Evolutionary conservation across 1,140 invertebrate species (phyloP).

Genomic region (Ceratoteleas bidentatus): DNA sequence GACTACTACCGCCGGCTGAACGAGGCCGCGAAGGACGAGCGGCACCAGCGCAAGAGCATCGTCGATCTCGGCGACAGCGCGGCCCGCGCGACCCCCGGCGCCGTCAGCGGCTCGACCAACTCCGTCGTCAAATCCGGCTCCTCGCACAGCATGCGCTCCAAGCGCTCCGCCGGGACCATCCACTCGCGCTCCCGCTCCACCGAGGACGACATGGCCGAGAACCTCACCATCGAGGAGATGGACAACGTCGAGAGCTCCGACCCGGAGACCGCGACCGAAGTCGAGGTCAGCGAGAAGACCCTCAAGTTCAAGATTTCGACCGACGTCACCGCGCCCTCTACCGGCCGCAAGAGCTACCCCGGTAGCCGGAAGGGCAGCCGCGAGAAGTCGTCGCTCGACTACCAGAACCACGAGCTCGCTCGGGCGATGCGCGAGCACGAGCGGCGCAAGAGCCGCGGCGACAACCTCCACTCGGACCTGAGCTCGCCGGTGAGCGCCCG

Average conservation of each 20-base stretch:
- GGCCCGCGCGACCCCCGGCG: too few relatives aligned
- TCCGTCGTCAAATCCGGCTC: too few relatives aligned
- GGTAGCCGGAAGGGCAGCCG: conserved; percentile 84
- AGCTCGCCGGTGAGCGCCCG: conserved; percentile 75
- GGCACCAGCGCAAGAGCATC: too few relatives aligned
- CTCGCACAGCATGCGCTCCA: conserved; percentile 82
- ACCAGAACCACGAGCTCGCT: conserved; percentile 76
- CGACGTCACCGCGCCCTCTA: conserved; percentile 79
- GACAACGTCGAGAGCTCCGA: conserved; percentile 85
- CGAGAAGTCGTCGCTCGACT: conserved; percentile 80
- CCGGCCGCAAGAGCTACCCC: conserved; percentile 83
- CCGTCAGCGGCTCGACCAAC: too few relatives aligned
- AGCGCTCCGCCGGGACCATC: conserved; percentile 72
- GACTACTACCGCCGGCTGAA: too few relatives aligned
- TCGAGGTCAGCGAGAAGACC: conserved; percentile 88
- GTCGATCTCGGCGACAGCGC: too few relatives aligned
- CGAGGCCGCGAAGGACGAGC: too few relatives aligned
- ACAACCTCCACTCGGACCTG: conserved; percentile 74
- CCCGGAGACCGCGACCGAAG: conserved; percentile 87
- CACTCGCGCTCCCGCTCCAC: conserved; percentile 77
- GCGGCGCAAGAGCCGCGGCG: conserved; percentile 71
- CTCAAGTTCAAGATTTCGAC: conserved; percentile 89
- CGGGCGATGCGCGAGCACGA: conserved; percentile 76
- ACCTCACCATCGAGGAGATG: conserved; percentile 82
- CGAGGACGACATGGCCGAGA: conserved; percentile 82